Conservation (phyloP, 2,797 vertebrate species). For the Botia kubotai region DNA sequence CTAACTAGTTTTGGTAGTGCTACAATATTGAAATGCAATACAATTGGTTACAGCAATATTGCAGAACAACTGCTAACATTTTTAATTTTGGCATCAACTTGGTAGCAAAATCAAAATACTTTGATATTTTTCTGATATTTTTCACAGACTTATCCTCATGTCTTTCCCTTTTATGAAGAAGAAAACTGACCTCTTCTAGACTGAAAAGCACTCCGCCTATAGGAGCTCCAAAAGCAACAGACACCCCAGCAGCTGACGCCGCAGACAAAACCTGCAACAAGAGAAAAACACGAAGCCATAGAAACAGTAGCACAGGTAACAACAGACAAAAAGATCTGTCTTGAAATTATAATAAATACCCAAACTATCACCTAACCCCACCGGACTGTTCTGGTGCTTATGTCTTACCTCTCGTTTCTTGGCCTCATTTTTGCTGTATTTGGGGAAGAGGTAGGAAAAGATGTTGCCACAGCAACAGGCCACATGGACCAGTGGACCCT, state of each 20-base stretch:
- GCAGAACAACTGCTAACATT: no score
- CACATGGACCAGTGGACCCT: constrained; percentile 96
- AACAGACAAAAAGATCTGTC: not conserved
- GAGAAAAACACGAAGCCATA: not conserved
- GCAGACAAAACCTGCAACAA: constrained; percentile 90
- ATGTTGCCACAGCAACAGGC: constrained; percentile 99
- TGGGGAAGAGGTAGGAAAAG: constrained; percentile 99
- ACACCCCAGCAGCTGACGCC: constrained; percentile 96
- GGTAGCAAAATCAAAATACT: no score
- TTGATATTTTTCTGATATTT: no score
- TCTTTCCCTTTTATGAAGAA: not conserved
- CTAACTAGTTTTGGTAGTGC: no score
- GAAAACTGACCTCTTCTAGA: constrained; percentile 88
- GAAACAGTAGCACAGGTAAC: not conserved
- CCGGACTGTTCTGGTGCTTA: no score
- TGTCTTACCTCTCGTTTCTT: constrained; percentile 94
- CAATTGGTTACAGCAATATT: no score
- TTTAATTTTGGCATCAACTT: no score
- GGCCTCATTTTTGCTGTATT: constrained; percentile 99
- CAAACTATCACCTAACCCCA: not conserved
- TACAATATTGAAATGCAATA: no score
- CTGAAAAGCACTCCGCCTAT: constrained; percentile 99
- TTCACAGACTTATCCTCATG: no score
- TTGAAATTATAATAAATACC: not conserved
- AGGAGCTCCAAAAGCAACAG: constrained; percentile 96